Evolutionary conservation across 2,113 vertebrate genomes (phyloP).

Genomic region (Siphamia tubifer): DNA sequence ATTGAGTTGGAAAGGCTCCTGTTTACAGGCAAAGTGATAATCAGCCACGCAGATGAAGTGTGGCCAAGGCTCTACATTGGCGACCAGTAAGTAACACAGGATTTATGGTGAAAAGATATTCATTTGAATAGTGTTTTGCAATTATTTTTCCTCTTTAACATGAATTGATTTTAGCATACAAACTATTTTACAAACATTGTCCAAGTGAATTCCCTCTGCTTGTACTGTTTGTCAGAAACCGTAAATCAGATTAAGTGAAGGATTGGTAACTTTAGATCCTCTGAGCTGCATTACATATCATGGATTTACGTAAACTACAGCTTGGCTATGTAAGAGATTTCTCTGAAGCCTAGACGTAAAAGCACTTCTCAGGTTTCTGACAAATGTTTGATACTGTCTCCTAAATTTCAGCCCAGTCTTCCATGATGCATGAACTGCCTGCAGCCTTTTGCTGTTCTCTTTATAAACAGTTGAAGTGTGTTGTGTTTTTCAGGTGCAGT

Average conservation of each 20-base stretch:
- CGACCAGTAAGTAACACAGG: constrained; percentile 87
- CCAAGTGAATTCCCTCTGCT: background rate
- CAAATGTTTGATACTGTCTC: background rate
- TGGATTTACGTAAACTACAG: constrained; percentile 32
- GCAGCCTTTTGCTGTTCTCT: background rate
- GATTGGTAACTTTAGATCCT: constrained; percentile 21
- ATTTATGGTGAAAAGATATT: too few species aligned
- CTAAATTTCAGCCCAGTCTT: background rate
- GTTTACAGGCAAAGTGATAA: constrained; percentile 86
- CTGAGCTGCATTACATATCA: constrained; percentile 22
- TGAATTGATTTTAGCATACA: background rate
- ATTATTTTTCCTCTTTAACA: background rate
- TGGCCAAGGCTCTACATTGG: constrained; percentile 94
- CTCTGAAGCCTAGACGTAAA: background rate
- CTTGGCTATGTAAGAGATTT: background rate
- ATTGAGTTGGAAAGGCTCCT: constrained; percentile 87
- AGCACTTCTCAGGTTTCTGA: background rate
- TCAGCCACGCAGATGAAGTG: constrained; percentile 90
- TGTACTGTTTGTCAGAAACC: background rate
- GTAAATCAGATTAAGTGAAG: constrained; percentile 39
- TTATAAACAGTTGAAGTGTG: background rate
- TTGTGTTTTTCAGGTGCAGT: constrained; percentile 78
- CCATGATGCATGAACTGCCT: background rate
- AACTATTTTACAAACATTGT: background rate
- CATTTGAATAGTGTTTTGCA: background rate